phyloP scores from a whole-genome alignment of 1,140 invertebrate genomes.

The Dendrolimus kikuchii region DNA sequence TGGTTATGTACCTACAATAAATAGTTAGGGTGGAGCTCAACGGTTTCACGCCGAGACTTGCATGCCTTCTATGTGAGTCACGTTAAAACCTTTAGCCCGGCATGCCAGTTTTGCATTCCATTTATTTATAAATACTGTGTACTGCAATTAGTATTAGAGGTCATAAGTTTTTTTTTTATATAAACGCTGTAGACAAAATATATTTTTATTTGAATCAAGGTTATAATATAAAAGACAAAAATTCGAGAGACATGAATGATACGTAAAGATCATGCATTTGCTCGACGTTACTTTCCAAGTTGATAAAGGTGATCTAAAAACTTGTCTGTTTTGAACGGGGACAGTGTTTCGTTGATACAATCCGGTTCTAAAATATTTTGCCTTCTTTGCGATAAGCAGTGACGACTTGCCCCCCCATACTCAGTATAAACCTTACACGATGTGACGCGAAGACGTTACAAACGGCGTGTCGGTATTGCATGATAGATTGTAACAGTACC shows the following conservation, averaged over 20 bases:
- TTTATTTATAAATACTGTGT: slow-evolving; percentile 19
- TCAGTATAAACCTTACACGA: too few species aligned
- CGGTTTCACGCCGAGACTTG: slow-evolving; percentile 28
- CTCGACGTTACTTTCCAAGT: slow-evolving; percentile 14
- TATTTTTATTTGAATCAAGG: too few species aligned
- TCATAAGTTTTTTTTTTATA: too few species aligned
- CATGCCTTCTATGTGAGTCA: slow-evolving; percentile 56
- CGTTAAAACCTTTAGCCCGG: slow-evolving; percentile 28
- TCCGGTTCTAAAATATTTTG: slow-evolving; percentile 42
- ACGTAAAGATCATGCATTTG: not conserved
- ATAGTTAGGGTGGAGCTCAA: slow-evolving; percentile 29
- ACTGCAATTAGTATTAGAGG: too few species aligned
- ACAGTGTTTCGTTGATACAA: slow-evolving; percentile 30
- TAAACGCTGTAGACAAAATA: too few species aligned
- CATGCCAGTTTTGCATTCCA: slow-evolving; percentile 42
- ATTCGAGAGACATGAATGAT: not conserved
- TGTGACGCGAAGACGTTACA: too few species aligned
- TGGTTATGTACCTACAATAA: slow-evolving; percentile 10
- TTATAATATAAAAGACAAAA: not conserved
- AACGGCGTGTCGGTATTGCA: slow-evolving; percentile 42
- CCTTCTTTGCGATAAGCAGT: slow-evolving; percentile 30
- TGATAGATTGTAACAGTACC: slow-evolving; percentile 51
- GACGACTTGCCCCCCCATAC: slow-evolving; percentile 4
- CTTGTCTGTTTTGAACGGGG: slow-evolving; percentile 24
- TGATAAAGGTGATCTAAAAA: slow-evolving; percentile 29